A percentile compares a stretch with the other conserved stretches of the same genome.
phyloP scores from a whole-genome alignment of 2,113 vertebrate species.

The Piaya cayana region DNA sequence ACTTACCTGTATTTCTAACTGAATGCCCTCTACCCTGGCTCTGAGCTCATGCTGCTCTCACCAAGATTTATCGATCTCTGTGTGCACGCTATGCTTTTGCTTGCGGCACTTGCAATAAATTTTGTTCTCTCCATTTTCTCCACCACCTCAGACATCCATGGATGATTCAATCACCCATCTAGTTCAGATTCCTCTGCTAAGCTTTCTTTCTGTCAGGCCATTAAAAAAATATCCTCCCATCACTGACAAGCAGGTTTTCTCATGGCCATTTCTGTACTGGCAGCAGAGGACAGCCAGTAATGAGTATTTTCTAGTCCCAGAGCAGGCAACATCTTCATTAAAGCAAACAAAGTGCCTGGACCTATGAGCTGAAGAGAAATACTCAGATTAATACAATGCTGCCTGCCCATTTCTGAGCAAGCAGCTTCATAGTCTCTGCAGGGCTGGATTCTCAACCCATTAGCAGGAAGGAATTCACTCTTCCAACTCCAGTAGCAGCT shows the following conservation, averaged over 20 bases:
- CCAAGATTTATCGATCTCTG: neutral
- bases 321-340: neutral
- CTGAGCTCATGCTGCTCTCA: neutral
- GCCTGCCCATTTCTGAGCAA: neutral
- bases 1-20: neutral
- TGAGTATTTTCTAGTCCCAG: neutral
- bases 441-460: rapidly evolving
- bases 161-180: neutral
- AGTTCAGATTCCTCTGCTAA: neutral
- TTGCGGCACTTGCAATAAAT: neutral
- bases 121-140: neutral
- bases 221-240: neutral
- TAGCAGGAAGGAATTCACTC: neutral
- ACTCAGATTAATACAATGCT: neutral
- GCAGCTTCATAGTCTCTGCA: neutral
- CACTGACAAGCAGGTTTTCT: neutral
- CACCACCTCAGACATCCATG: neutral
- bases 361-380: neutral
- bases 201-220: neutral
- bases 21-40: neutral
- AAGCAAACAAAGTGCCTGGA: neutral
- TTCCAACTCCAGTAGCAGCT: neutral
- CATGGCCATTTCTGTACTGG: neutral
- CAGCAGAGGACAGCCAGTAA: neutral
- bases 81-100: neutral